Conservation (phyloP, 2,888 invertebrate species). For the Adineta ricciae region DNA sequence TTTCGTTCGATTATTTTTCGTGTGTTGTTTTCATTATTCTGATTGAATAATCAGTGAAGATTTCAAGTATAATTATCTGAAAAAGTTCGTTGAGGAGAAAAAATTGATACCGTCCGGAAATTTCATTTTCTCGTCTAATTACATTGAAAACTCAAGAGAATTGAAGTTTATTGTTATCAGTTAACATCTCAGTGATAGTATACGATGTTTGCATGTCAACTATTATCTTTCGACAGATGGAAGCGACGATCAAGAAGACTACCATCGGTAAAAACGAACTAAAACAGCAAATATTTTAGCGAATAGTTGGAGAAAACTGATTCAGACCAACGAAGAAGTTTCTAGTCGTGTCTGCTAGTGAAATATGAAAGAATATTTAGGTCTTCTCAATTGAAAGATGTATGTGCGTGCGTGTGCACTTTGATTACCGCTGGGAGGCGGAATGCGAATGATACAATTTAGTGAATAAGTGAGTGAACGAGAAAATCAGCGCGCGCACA, state of each 20-base stretch:
- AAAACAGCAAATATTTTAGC: too few relatives aligned
- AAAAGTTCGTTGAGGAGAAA: too few relatives aligned
- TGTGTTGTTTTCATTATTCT: background rate
- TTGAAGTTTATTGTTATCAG: background rate
- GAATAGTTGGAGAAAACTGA: too few relatives aligned
- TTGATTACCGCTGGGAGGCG: constrained; percentile 9
- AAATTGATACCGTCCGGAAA: too few relatives aligned
- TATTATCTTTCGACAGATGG: background rate
- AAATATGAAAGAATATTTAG: background rate
- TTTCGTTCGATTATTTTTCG: background rate
- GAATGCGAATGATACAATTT: constrained; percentile 9
- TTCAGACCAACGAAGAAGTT: background rate
- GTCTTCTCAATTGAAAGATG: background rate
- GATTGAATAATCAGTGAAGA: background rate
- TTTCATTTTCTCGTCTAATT: background rate
- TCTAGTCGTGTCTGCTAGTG: background rate
- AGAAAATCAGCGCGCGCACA: background rate
- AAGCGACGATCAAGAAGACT: background rate
- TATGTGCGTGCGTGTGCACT: background rate
- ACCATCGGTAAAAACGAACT: background rate
- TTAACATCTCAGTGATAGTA: background rate
- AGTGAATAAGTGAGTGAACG: background rate
- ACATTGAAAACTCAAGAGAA: background rate
- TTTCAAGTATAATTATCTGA: too few relatives aligned
- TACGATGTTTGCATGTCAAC: background rate